Base-by-base conservation (phyloP, 2,888 invertebrate species). In the Villa cingulata region DNA sequence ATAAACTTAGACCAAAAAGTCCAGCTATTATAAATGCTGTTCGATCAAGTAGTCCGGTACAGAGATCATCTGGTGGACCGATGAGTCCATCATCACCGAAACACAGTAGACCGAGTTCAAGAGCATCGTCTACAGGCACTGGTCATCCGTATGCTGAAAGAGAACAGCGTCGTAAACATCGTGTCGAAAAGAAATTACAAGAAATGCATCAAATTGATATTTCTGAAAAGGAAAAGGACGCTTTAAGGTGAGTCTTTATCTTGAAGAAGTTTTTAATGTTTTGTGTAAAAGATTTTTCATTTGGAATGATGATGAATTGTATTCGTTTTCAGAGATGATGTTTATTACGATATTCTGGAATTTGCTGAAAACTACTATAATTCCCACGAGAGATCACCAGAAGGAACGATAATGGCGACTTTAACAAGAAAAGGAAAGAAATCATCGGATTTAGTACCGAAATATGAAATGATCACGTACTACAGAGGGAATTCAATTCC, bases 301-400 rank as follows among this genome's bases (percentile, higher is more conserved):
- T 39, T 27, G 3, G 9, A 20, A 14, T 17, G 9, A 29, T 75
- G 48, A 73, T 72, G 50, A 68, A 69, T 51, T 71, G 72, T 40
- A 66, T 62, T 6, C 70, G 1, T 37, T 42, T 45, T 1, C 15
- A 70, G 75, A 18, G 78, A 79, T 43, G 80, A 80, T 55, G 66
- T 74, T 7, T 75, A 80, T 57, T 86, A 83, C 62, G 90, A 92
- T 62, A 83, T 95, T 63, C 73, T 88, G 0, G 91, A 94, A 62
- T 95, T 90, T 70, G 95, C 94, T n/a, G 88, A 91, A 61, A 81
- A 85, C 52, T 87, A 86, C 69, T 95, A 89, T 70, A 95, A 94
- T 65, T 80, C 82, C 46, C 94, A 94, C 59, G 87, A 88, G 54
- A 72, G 84, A 40, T 82, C 85, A 15, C 84, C 86, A 2, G 89